A percentile compares a stretch with the other conserved stretches of the same genome.
These are phyloP conservation scores for Caerostris darwini DNA, from an alignment of 1,140 invertebrate species.

Conservation along the genomic window DNA sequence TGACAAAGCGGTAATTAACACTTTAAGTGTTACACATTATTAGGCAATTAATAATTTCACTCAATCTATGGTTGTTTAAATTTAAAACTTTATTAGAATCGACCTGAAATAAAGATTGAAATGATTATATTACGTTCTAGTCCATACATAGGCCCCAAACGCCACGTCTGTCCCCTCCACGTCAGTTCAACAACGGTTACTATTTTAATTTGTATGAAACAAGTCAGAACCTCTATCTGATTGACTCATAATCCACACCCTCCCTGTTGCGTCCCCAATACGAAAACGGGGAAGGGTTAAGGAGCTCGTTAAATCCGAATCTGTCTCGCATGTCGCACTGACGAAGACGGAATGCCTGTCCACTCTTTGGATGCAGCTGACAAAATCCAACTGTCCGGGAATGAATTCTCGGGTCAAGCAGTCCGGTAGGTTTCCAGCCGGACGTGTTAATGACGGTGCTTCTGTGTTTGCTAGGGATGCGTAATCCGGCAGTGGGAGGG, in stretches of 20 bases:
- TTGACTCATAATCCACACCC: not conserved
- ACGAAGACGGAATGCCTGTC: not conserved
- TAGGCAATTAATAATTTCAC: too few species aligned
- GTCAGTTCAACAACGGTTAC: too few species aligned
- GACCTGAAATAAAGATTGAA: too few species aligned
- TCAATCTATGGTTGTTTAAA: too few species aligned
- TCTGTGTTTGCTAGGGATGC: not conserved
- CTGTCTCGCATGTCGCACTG: not conserved
- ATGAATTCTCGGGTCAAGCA: not conserved
- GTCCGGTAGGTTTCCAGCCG: not conserved
- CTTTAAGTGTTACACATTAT: too few species aligned
- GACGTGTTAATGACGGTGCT: not conserved
- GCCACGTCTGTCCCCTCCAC: too few species aligned
- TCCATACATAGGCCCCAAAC: too few species aligned
- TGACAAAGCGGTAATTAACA: too few species aligned
- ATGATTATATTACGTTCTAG: too few species aligned
- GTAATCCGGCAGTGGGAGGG: not conserved
- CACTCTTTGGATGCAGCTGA: not conserved
- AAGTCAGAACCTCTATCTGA: too few species aligned
- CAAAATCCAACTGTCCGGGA: not conserved
- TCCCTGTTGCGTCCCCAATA: not conserved
- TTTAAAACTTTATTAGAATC: too few species aligned
- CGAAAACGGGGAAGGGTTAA: not conserved
- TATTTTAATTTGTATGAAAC: too few species aligned
- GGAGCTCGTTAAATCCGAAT: conserved; percentile 3